These are phyloP conservation scores for Drosophila ochracea DNA, from an alignment of 2,888 invertebrate genomes.

Conservation along the genomic window DNA sequence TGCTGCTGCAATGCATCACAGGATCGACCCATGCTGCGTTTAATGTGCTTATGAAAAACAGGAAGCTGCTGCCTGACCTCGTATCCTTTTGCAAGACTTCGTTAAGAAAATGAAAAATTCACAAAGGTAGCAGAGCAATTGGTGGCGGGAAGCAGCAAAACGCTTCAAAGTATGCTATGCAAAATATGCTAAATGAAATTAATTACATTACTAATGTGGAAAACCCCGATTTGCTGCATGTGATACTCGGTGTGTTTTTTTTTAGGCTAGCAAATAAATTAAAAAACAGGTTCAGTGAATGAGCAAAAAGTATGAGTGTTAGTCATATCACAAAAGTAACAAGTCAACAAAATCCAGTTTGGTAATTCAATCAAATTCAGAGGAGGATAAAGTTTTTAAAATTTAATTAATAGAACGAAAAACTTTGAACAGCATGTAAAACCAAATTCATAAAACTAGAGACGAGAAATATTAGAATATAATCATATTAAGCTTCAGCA, in stretches of 20 bases:
- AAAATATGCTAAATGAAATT: constrained; percentile 59
- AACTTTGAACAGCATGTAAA: constrained; percentile 11
- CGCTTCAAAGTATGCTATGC: constrained; percentile 24
- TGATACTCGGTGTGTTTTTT: constrained; percentile 11
- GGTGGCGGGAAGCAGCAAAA: constrained; percentile 2
- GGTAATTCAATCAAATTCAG: constrained; percentile 44
- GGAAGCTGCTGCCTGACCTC: constrained; percentile 29
- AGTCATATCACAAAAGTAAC: constrained; percentile 26
- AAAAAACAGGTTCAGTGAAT: constrained; percentile 32
- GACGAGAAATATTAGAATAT: not conserved
- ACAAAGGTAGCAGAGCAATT: constrained; percentile 41
- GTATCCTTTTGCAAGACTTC: not conserved
- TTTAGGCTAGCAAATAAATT: constrained; percentile 22
- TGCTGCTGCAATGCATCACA: constrained; percentile 41
- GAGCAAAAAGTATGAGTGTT: constrained; percentile 36
- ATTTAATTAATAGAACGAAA: constrained; percentile 44
- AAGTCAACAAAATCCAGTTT: constrained; percentile 23
- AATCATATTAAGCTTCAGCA: not conserved
- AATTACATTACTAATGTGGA: constrained; percentile 53
- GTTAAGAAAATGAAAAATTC: constrained; percentile 49
- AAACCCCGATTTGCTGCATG: constrained; percentile 5
- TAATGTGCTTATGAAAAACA: constrained; percentile 64
- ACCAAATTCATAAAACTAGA: not conserved
- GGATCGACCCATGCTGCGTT: constrained; percentile 57
- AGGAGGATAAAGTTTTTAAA: constrained; percentile 22